Conservation (phyloP, 1,140 invertebrate species). For the Hyles euphorbiae region DNA sequence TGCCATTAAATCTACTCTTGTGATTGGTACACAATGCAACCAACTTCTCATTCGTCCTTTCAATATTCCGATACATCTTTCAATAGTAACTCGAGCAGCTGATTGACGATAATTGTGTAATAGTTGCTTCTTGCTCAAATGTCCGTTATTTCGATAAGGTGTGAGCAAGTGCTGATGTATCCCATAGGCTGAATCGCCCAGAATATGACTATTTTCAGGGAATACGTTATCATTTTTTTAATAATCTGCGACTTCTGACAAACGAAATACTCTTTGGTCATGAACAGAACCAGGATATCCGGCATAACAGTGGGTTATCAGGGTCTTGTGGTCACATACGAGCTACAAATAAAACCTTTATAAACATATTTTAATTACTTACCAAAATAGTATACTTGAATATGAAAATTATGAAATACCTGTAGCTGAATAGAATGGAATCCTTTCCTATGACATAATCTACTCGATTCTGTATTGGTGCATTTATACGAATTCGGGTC, state of each 20-base stretch:
- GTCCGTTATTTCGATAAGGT: neutral
- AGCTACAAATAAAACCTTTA: neutral
- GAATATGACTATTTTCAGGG: neutral
- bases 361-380: conserved; percentile 5
- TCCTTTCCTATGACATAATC: conserved; percentile 2
- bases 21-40: neutral
- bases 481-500: conserved; percentile 2
- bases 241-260: conserved; percentile 1
- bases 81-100: conserved; percentile 2
- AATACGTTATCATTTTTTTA: neutral
- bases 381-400: conserved; percentile 5
- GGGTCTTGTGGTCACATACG: neutral
- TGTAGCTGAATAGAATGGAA: conserved; percentile 1
- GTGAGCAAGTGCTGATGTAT: conserved; percentile 1
- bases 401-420: neutral
- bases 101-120: neutral
- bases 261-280: neutral
- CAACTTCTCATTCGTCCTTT: neutral
- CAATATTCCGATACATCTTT: neutral
- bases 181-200: neutral
- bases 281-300: neutral
- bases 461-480: conserved; percentile 2
- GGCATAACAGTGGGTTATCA: conserved; percentile 1
- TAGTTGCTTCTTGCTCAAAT: conserved; percentile 20
- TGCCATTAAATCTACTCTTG: conserved; percentile 4